Base-by-base conservation (phyloP, 2,797 vertebrate genomes). In the Balearica regulorum region DNA sequence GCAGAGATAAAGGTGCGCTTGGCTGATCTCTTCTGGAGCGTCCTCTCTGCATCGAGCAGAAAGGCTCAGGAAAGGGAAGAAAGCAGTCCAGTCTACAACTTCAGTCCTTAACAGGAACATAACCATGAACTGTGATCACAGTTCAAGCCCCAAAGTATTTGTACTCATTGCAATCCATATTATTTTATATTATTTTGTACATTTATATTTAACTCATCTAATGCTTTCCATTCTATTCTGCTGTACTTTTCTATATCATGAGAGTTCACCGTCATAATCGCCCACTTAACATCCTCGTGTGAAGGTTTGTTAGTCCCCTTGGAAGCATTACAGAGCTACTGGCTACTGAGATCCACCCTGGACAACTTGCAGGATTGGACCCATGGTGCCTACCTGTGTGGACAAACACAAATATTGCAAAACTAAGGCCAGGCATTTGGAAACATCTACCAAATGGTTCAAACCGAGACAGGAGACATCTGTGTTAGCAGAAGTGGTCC, bases 371-470 rank as follows among this genome's bases (percentile, higher is more conserved):
- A 78, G 61, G 28, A 60, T 13, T 57, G 10, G 76, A 60, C 6
- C 11, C 13, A 10, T 4, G 2, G 20, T 75, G 31, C 25, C 48
- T 16, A 44, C 43, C 54, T 49, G 15, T 2, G 2, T 1, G 1
- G 20, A 61, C 31, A 53, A 55, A 55, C 3, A 9, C 24, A 79
- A 68, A 49, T 62, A 48, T 2, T 66, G n/a, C 1, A 4, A 83
- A 93, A 62, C 19, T 31, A 48, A 62, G 43, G n/a, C 29, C 28
- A 44, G 13, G 43, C 24, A 43, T 26, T 48, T 53, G 43, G 11
- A 73, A 68, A 48, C 31, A 41, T 26, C 39, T 83, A 29, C 39
- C 25, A 77, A 88, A 66, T 44, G 7, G 12, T 81, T 83, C 57
- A 77, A 54, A 88, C 8, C 21, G 75, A 78, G 26, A 39, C 13